Base-by-base conservation (phyloP, 2,797 vertebrate species). In the Sandelia bainsii region DNA sequence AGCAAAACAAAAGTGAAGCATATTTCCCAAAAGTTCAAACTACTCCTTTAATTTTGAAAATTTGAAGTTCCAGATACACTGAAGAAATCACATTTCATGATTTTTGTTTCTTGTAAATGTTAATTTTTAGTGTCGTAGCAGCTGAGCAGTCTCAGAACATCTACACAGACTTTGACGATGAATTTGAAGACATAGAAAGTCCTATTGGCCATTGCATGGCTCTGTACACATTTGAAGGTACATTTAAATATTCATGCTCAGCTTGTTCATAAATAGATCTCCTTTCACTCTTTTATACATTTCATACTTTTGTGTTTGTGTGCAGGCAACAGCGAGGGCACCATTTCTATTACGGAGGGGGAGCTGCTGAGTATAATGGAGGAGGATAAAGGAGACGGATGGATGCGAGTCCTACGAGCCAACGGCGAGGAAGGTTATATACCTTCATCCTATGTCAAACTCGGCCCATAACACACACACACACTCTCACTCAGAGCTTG, bases 341-440 rank as follows among this genome's bases (percentile, higher is more conserved):
- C 95, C 32, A 91, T 96, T 78, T 93, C 95, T 58, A 95, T 97
- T 82, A 79, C 69, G 0, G 93, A 94, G 67, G 96, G 95, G 1
- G 96, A 97, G 81, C 83, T 87, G 80, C 86, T 97, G 63, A 95
- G 88, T 44, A 34, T 97, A 74, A 93, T 97, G 93, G 94, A 95
- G 50, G 93, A 94, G 16, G 96, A 96, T 83, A 95, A 95, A 68
- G 96, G 96, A 0, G 96, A 97, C 0, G 96, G 96, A 34, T 97
- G 96, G 96, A 96, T 95, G 56, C 92, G 95, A 20, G 95, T 97
- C 51, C 89, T 94, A 9, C 85, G 90, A 87, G 85, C 83, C 78
- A 89, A 74, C 50, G 95, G 95, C 29, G 93, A 93, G 0, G 94
- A 95, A 73, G 96, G 96, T 42, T 97, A 96, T 6, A 96, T 97